A percentile compares a stretch with the other conserved stretches of the same genome.
Conservation (phyloP, 2,888 invertebrate genomes). For the Lamellibrachia satsuma region DNA sequence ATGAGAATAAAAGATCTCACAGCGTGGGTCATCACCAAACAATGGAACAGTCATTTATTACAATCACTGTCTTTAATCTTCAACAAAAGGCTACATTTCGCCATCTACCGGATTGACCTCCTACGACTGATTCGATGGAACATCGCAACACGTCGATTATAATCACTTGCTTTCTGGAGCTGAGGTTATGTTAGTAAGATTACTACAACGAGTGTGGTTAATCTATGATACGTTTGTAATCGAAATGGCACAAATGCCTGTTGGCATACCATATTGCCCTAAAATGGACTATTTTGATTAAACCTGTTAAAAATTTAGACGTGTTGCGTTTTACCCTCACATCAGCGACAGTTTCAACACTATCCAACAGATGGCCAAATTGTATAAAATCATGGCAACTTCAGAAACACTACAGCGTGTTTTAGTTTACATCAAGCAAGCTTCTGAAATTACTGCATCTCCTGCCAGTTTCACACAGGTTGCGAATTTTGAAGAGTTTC, state of each 20-base stretch:
- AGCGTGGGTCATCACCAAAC: not conserved
- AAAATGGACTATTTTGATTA: not conserved
- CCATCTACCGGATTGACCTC: not conserved
- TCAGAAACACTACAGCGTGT: conserved; percentile 17
- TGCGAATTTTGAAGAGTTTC: not conserved
- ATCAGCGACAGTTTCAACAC: not conserved
- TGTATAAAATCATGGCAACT: not conserved
- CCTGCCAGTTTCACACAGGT: conserved; percentile 22
- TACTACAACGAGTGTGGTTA: not conserved
- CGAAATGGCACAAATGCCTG: not conserved
- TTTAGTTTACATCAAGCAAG: not conserved
- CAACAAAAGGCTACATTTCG: not conserved
- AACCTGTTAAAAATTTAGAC: not conserved
- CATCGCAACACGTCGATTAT: not conserved
- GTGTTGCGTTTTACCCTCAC: not conserved
- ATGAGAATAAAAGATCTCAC: not conserved
- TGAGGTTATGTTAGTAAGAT: not conserved
- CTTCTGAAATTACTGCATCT: not conserved
- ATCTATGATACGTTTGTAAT: not conserved
- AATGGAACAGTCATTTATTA: not conserved
- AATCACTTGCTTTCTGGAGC: not conserved
- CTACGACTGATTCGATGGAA: not conserved
- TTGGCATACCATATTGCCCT: not conserved
- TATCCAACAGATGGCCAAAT: conserved; percentile 4
- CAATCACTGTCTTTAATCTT: not conserved